Percentiles rank a stretch among this genome's conserved stretches.
Evolutionary conservation across 2,797 vertebrate genomes (phyloP).

Genomic region (Siniperca scherzeri): DNA sequence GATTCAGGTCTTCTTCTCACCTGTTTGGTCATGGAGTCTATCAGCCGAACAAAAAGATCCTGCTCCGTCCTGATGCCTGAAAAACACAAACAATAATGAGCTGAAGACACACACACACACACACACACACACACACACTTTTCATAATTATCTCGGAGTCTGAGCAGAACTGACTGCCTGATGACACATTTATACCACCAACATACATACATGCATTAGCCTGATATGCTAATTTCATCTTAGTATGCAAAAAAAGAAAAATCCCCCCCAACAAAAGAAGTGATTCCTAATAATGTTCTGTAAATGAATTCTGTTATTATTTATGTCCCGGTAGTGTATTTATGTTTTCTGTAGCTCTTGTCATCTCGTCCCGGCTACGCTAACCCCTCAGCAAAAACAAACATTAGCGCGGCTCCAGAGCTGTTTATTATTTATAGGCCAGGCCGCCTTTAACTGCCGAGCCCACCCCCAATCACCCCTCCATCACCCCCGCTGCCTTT

Average conservation of each 20-base stretch:
- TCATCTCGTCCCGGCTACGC: constrained; percentile 53
- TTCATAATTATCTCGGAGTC: neutral
- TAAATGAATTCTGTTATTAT: constrained; percentile 67
- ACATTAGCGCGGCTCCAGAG: constrained; percentile 69
- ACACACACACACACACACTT: constrained; percentile 10
- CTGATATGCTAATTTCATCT: constrained; percentile 54
- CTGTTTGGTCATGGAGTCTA: constrained; percentile 98
- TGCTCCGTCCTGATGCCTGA: constrained; percentile 95
- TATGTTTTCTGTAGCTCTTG: constrained; percentile 68
- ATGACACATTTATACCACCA: constrained; percentile 21
- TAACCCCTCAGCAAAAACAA: constrained; percentile 76
- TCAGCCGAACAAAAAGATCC: constrained; percentile 93
- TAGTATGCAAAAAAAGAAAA: constrained; percentile 1
- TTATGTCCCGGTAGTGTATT: constrained; percentile 69
- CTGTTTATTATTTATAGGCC: constrained; percentile 82
- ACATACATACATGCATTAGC: constrained; percentile 45
- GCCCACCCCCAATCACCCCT: neutral
- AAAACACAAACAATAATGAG: constrained; percentile 32
- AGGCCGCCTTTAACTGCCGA: constrained; percentile 62
- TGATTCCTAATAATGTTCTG: constrained; percentile 58
- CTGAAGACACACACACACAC: neutral
- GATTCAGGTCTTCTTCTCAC: constrained; percentile 74
- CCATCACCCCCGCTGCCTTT: constrained; percentile 36
- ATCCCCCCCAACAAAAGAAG: constrained; percentile 22
- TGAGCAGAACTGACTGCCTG: neutral